These are phyloP conservation scores for Portunus trituberculatus DNA, from an alignment of 1,140 invertebrate genomes.

Conservation along the genomic window DNA sequence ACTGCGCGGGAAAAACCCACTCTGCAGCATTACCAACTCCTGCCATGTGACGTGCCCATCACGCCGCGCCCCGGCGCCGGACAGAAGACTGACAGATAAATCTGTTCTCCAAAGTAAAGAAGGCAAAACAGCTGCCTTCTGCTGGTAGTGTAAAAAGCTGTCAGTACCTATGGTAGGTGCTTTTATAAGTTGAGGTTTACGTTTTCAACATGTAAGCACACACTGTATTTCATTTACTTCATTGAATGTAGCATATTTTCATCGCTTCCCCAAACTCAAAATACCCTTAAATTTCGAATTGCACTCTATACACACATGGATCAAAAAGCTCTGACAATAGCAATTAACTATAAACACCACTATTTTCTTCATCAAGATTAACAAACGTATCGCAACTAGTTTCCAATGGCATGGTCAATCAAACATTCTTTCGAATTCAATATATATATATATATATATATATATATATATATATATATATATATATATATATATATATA, in stretches of 20 bases:
- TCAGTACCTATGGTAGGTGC: too few relatives aligned
- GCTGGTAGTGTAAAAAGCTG: too few relatives aligned
- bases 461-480: conserved; percentile 51
- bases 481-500: too few relatives aligned
- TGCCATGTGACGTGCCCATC: too few relatives aligned
- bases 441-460: conserved; percentile 46
- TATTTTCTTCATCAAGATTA: neutral
- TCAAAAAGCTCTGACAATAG: neutral
- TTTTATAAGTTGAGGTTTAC: too few relatives aligned
- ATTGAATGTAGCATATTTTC: neutral
- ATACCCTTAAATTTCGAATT: neutral
- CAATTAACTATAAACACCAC: neutral
- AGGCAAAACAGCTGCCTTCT: too few relatives aligned
- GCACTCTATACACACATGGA: neutral
- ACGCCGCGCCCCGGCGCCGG: too few relatives aligned
- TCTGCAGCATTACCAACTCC: neutral
- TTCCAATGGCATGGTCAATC: neutral
- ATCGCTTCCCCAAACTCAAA: neutral
- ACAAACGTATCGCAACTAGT: neutral
- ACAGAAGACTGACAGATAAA: too few relatives aligned
- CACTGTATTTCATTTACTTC: neutral
- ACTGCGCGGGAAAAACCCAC: neutral
- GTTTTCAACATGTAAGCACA: neutral
- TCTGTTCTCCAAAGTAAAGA: too few relatives aligned
- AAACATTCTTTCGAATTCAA: neutral